Percentiles rank a stretch among this genome's conserved stretches.
Conservation (phyloP, 1,140 invertebrate species). For the Apocrypta bakeri region DNA sequence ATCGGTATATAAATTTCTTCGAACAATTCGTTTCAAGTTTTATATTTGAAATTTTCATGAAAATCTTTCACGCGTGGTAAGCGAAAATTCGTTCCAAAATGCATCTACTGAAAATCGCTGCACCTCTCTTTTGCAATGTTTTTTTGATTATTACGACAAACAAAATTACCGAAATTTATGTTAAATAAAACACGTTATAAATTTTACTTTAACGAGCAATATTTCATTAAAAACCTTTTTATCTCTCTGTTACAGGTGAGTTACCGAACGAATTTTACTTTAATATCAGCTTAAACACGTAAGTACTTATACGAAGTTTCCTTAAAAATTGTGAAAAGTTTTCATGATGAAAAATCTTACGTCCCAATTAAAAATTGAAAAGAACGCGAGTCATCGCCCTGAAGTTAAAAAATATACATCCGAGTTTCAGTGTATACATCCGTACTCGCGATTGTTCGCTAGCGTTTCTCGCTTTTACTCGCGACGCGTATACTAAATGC, state of each 20-base stretch:
- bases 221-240: background rate
- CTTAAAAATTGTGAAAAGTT: too few species aligned
- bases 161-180: background rate
- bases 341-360: too few species aligned
- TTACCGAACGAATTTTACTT: background rate
- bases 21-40: background rate
- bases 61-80: too few species aligned
- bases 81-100: background rate
- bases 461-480: background rate
- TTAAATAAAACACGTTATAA: background rate
- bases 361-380: background rate
- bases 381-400: background rate
- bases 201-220: background rate
- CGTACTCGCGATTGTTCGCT: background rate
- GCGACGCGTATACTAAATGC: background rate
- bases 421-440: background rate
- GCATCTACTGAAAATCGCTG: too few species aligned
- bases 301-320: background rate
- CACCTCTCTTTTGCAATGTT: background rate
- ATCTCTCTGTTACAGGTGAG: conserved; percentile 25
- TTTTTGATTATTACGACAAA: background rate
- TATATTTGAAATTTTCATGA: background rate
- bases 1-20: background rate
- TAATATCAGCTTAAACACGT: background rate
- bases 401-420: background rate